Conservation (phyloP, 2,888 invertebrate genomes). For the Dasysyrphus albostriatus region DNA sequence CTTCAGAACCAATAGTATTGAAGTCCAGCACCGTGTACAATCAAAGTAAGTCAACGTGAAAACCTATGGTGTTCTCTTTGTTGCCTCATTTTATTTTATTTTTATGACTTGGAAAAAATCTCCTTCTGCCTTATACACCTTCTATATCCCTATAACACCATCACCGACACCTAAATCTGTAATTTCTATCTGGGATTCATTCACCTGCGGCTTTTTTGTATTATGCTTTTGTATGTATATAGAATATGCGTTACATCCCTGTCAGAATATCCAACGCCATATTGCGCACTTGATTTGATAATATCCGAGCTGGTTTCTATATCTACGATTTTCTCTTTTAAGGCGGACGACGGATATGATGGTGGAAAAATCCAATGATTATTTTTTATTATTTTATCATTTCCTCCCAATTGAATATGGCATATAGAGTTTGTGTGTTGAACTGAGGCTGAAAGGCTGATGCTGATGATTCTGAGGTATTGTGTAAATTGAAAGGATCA, state of each 20-base stretch:
- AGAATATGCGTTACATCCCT: background rate
- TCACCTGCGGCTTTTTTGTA: conserved; percentile 29
- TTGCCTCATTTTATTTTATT: conserved; percentile 25
- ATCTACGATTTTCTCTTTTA: conserved; percentile 9
- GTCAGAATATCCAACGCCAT: background rate
- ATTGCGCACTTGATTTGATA: conserved; percentile 32
- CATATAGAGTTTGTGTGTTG: background rate
- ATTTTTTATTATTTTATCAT: conserved; percentile 40
- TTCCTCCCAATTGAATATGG: conserved; percentile 14
- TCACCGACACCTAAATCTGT: background rate
- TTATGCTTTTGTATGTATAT: background rate
- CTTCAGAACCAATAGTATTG: no score
- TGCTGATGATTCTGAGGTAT: background rate
- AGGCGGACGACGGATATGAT: conserved; percentile 1
- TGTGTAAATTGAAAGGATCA: conserved; percentile 15
- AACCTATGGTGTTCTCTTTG: background rate
- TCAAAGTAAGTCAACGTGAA: conserved; percentile 2
- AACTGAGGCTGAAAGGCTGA: background rate
- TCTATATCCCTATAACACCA: background rate
- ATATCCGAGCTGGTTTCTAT: conserved; percentile 19
- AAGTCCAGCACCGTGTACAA: background rate
- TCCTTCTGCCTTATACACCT: background rate
- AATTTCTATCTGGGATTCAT: conserved; percentile 12
- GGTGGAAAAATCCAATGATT: conserved; percentile 33
- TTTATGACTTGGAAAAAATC: conserved; percentile 12